phyloP scores from a whole-genome alignment of 1,140 invertebrate species.

The Pachypeltis micranthus region DNA sequence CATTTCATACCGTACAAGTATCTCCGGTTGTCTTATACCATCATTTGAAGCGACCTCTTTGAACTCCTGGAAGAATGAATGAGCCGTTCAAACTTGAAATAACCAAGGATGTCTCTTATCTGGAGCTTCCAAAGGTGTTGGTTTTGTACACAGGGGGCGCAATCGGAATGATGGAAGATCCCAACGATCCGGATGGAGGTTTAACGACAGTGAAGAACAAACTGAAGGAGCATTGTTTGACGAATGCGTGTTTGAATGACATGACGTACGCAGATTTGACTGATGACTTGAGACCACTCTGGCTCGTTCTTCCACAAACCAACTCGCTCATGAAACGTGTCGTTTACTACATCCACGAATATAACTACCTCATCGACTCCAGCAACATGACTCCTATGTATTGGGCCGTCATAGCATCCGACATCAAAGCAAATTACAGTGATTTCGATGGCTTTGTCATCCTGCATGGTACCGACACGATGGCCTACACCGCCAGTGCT shows the following conservation, averaged over 20 bases:
- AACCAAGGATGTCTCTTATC: too few species aligned
- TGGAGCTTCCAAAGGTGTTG: too few species aligned
- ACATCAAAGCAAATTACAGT: constrained; percentile 75
- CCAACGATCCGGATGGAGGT: constrained; percentile 35
- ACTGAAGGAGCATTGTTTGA: constrained; percentile 43
- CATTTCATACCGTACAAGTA: too few species aligned
- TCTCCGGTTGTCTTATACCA: too few species aligned
- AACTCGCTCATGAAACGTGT: constrained; percentile 36
- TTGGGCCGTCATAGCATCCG: constrained; percentile 78
- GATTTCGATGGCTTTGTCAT: constrained; percentile 89
- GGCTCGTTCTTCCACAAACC: constrained; percentile 21
- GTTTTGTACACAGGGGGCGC: constrained; percentile 80
- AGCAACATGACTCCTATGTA: constrained; percentile 86
- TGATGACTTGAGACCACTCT: background rate
- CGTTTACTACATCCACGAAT: constrained; percentile 73
- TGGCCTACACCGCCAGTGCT: constrained; percentile 89
- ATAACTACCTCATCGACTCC: constrained; percentile 78
- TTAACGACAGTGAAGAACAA: constrained; percentile 20
- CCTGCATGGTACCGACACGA: constrained; percentile 92
- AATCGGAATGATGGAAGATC: constrained; percentile 71
- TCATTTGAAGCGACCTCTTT: too few species aligned
- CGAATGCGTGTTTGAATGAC: background rate
- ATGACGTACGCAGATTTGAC: background rate
- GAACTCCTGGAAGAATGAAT: too few species aligned
- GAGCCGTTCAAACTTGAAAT: too few species aligned